Percentiles rank a stretch among this genome's conserved stretches.
Evolutionary conservation across 2,888 invertebrate genomes (phyloP).

Genomic region (Chromoteleia sp.): DNA sequence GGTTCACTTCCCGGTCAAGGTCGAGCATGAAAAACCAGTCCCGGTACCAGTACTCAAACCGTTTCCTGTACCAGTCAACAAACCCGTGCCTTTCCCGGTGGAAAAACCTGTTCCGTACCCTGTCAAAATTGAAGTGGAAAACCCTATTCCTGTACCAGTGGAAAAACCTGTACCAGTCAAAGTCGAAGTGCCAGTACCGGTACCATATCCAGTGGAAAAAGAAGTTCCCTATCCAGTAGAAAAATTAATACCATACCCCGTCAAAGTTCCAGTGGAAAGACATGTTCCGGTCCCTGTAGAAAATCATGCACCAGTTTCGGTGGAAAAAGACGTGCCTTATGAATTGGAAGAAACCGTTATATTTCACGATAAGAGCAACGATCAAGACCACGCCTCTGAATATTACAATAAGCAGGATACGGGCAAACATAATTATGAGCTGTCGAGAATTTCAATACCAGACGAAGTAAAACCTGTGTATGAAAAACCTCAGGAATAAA

Average conservation of each 20-base stretch:
- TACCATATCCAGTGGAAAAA: constrained; percentile 87
- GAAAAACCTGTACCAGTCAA: constrained; percentile 87
- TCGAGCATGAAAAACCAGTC: constrained; percentile 87
- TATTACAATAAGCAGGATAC: not conserved
- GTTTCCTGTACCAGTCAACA: constrained; percentile 89
- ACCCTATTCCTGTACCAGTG: constrained; percentile 88
- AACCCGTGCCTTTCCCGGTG: constrained; percentile 89
- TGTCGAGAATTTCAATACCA: constrained; percentile 10
- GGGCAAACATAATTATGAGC: constrained; percentile 3
- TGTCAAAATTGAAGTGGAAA: constrained; percentile 86
- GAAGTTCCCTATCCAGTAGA: constrained; percentile 88
- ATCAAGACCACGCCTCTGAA: not conserved
- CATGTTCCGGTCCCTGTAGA: constrained; percentile 84
- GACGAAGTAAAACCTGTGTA: constrained; percentile 59
- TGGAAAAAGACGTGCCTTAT: constrained; percentile 86
- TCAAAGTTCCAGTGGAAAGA: constrained; percentile 85
- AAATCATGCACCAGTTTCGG: constrained; percentile 79
- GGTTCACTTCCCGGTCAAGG: constrained; percentile 89
- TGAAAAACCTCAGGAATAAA: constrained; percentile 45
- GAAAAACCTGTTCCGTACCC: constrained; percentile 91
- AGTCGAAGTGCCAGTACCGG: constrained; percentile 89
- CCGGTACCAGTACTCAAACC: constrained; percentile 85
- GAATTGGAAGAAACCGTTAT: constrained; percentile 89
- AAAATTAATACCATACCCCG: constrained; percentile 86
- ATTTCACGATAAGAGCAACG: constrained; percentile 84